Base-by-base conservation (phyloP, 2,797 vertebrate genomes). In the Sciaenops ocellatus region DNA sequence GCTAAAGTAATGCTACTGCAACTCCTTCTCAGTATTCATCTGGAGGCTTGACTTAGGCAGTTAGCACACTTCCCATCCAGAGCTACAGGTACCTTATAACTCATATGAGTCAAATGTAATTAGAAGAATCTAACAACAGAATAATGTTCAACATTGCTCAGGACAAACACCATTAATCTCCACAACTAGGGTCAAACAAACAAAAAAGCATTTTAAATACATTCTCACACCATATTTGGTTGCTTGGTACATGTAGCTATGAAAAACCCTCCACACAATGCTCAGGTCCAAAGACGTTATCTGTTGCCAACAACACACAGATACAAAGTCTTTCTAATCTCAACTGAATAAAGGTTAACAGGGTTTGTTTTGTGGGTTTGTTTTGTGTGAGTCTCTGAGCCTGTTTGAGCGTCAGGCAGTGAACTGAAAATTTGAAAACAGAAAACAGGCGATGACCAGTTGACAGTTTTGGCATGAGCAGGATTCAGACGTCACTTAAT, bases 171-270 rank as follows among this genome's bases (percentile, higher is more conserved):
- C 42, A 47, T 41, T 9, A 18, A 13, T 60, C 30, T 50, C 11
- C 34, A 38, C 34, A 38, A 42, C 22, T 17, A n/a, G 3, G 2
- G 10, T 63, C 22, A 74, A 63, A 73, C 26, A 38, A 24, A 55
- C 46, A 48, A 55, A 75, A 76, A 50, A 87, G 28, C 5, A 42
- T 66, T 78, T 50, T 28, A 76, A 69, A 75, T 47, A 70, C 22
- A 69, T 64, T 50, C 24, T 63, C 47, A 69, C 28, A 66, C 42
- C 20, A 46, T 22, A 59, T 68, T 78, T 69, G 76, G 38, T 78
- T 68, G 48, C 48, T 69, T n/a, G 56, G 50, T 22, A 75, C 52
- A 76, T 47, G 44, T 20, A 62, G n/a, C 55, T 26, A 54, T 61
- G 34, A 65, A 57, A 70, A 65, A 20, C 24, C 24, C 18, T 52